Percentiles rank a stretch among this genome's conserved stretches.
Conservation (phyloP, 1,140 invertebrate genomes). For the Littorina saxatilis region DNA sequence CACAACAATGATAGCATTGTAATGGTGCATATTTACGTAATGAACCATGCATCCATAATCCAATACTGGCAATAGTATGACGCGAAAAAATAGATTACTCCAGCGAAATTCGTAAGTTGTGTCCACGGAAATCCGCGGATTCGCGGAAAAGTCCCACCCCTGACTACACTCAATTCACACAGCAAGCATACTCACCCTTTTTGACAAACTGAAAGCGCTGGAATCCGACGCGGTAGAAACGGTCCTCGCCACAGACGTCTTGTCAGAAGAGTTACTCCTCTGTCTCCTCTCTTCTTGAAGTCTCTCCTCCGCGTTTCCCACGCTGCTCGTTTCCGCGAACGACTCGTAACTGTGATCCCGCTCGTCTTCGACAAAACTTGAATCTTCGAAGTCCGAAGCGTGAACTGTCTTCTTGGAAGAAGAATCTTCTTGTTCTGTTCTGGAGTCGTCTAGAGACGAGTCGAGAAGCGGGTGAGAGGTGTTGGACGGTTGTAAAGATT, state of each 20-base stretch:
- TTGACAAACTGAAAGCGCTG: background rate
- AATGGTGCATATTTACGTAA: too few species aligned
- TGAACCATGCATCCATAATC: too few species aligned
- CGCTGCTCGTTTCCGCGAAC: background rate
- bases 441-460: background rate
- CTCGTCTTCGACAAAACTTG: background rate
- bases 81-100: too few species aligned
- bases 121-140: too few species aligned
- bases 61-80: too few species aligned
- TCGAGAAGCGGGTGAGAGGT: background rate
- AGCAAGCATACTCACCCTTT: background rate
- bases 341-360: conserved; percentile 1
- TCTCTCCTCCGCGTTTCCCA: conserved; percentile 3
- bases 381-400: background rate
- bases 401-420: background rate
- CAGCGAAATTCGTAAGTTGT: too few species aligned
- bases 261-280: background rate
- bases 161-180: too few species aligned
- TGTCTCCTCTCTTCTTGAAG: background rate
- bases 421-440: background rate
- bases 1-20: too few species aligned
- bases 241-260: background rate
- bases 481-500: background rate
- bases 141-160: too few species aligned
- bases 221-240: background rate